phyloP scores from a whole-genome alignment of 2,113 vertebrate species.

The Machaerirhynchus nigripectus region DNA sequence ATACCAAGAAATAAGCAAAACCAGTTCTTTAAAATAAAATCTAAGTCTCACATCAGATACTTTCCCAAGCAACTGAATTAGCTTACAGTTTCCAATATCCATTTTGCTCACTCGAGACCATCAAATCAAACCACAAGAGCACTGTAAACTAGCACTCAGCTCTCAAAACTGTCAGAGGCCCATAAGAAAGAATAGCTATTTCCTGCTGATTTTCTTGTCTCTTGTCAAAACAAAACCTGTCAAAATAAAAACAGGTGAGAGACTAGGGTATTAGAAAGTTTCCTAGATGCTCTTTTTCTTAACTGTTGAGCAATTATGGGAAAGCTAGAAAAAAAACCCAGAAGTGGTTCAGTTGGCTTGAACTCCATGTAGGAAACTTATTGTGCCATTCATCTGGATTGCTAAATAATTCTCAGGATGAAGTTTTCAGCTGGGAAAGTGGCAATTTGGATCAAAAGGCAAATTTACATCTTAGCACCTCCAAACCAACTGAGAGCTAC shows the following conservation, averaged over 20 bases:
- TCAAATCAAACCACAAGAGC: neutral
- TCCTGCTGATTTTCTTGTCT: neutral
- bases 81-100: neutral
- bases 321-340: neutral
- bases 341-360: neutral
- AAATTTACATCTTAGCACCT: neutral
- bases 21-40: neutral
- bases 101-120: neutral
- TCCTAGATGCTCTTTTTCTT: neutral
- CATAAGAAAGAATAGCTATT: neutral
- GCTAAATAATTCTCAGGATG: neutral
- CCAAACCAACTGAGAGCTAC: neutral
- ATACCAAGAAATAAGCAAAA: neutral
- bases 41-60: neutral
- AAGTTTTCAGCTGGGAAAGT: neutral
- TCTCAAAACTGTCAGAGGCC: neutral
- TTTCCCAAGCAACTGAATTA: neutral
- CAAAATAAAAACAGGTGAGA: neutral
- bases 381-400: neutral
- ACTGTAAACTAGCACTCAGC: neutral
- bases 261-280: neutral
- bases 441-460: neutral
- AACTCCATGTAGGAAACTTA: neutral
- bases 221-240: neutral
- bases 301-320: neutral